Percentiles rank a stretch among this genome's conserved stretches.
Evolutionary conservation across 2,113 vertebrate genomes (phyloP).

Genomic region (Galeopterus variegatus): DNA sequence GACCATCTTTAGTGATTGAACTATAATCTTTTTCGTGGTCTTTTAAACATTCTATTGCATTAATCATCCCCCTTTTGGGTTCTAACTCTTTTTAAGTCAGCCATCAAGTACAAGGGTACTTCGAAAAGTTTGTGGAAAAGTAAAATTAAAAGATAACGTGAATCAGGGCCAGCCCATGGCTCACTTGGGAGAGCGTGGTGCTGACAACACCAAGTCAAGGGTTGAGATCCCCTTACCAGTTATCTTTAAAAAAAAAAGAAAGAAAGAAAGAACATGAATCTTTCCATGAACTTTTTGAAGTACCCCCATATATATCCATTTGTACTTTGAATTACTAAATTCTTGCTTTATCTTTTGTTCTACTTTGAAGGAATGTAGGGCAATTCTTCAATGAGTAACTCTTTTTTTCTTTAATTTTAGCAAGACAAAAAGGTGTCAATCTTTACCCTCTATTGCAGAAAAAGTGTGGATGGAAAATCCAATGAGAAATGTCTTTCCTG

Average conservation of each 20-base stretch:
- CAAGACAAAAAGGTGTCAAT: not conserved
- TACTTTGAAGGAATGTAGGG: not conserved
- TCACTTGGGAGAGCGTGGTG: too few relatives aligned
- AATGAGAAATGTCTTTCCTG: not conserved
- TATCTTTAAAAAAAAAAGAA: too few relatives aligned
- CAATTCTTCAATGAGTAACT: constrained; percentile 42
- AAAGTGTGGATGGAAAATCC: not conserved
- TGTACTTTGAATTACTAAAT: constrained; percentile 24
- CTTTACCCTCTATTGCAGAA: not conserved
- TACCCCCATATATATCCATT: not conserved
- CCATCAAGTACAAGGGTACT: not conserved
- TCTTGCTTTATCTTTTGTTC: constrained; percentile 28
- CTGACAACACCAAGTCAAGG: too few relatives aligned
- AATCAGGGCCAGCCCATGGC: too few relatives aligned
- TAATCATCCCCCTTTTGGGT: constrained; percentile 15
- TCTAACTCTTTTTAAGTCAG: constrained; percentile 12
- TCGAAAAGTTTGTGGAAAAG: too few relatives aligned
- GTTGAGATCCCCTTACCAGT: too few relatives aligned
- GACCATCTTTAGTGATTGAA: constrained; percentile 21
- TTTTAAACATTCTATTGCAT: not conserved
- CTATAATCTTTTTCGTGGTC: not conserved
- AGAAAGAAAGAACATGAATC: too few relatives aligned
- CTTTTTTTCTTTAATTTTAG: not conserved
- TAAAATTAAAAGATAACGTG: too few relatives aligned
- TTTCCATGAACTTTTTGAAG: too few relatives aligned